These are phyloP conservation scores for Chrysogorgia sp. DNA, from an alignment of 92 coral and sea anemone genomes.

Conservation along the genomic window DNA sequence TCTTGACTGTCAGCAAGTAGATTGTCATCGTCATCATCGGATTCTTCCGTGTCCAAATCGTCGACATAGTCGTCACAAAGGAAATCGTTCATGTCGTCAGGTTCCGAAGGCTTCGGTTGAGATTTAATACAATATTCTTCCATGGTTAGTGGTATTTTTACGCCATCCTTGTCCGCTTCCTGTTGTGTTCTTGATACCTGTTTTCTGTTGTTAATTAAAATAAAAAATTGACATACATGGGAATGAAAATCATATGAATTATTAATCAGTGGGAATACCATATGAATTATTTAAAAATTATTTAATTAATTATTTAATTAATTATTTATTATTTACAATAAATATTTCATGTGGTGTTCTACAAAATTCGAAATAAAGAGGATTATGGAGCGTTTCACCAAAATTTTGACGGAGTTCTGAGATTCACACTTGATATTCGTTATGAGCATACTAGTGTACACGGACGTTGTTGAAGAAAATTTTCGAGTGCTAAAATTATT, in stretches of 20 bases:
- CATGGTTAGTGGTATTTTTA: constrained; percentile 89
- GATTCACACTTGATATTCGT: no score
- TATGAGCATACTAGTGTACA: no score
- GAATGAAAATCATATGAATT: background rate
- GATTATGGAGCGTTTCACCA: no score
- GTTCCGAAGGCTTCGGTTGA: constrained; percentile 86
- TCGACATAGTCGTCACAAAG: constrained; percentile 96
- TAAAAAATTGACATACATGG: background rate
- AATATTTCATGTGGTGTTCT: no score
- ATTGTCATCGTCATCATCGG: constrained; percentile 90
- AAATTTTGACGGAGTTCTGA: no score
- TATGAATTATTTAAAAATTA: no score
- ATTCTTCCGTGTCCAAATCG: constrained; percentile 85
- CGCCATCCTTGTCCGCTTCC: constrained; percentile 96
- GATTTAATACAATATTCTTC: constrained; percentile 97
- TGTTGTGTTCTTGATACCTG: constrained; percentile 89
- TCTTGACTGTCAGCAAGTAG: constrained; percentile 92
- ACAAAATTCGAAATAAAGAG: no score
- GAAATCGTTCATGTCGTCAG: constrained; percentile 94
- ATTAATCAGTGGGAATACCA: background rate
- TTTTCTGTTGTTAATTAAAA: constrained; percentile 59
- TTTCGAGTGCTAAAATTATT: no score
- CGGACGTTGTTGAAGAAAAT: no score
- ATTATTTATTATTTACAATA: no score
- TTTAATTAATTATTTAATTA: no score